phyloP scores from a whole-genome alignment of 2,113 vertebrate genomes.

The Dicentrarchus labrax region DNA sequence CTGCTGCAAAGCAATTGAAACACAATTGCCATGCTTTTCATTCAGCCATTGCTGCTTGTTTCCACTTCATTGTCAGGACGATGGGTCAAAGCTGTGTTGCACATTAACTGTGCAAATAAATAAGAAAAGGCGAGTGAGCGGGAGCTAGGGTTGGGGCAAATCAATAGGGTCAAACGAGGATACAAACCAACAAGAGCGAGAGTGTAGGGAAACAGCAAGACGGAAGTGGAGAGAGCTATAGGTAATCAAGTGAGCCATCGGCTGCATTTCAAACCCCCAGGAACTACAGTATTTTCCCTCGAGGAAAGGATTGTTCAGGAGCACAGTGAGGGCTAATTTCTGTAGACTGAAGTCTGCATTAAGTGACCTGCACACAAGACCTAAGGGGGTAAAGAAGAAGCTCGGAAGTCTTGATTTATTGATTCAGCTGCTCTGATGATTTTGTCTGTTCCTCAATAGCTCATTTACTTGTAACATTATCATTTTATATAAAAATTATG shows the following conservation, averaged over 20 bases:
- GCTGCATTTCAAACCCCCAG: constrained; percentile 65
- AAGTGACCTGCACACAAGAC: constrained; percentile 25
- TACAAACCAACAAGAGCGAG: constrained; percentile 38
- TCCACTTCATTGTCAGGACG: constrained; percentile 65
- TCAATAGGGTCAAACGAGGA: constrained; percentile 74
- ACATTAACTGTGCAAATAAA: constrained; percentile 77
- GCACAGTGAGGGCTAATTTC: constrained; percentile 65
- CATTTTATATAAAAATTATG: background rate
- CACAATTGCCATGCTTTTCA: constrained; percentile 61
- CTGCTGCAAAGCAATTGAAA: constrained; percentile 48
- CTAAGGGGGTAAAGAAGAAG: constrained; percentile 25
- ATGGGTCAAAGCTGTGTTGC: constrained; percentile 66
- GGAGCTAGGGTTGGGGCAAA: constrained; percentile 53
- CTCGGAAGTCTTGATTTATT: constrained; percentile 28
- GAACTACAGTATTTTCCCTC: constrained; percentile 49
- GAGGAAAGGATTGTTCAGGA: constrained; percentile 70
- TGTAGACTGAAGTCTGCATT: constrained; percentile 27
- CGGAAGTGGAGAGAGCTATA: constrained; percentile 55
- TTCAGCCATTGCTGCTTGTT: constrained; percentile 62
- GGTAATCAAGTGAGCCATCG: constrained; percentile 76
- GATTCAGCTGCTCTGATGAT: constrained; percentile 35
- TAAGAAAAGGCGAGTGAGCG: constrained; percentile 50
- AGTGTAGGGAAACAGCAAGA: constrained; percentile 38
- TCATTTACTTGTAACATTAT: background rate
- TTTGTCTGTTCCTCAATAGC: background rate